These are phyloP conservation scores for Anableps anableps DNA, from an alignment of 2,797 vertebrate genomes.

Conservation along the genomic window DNA sequence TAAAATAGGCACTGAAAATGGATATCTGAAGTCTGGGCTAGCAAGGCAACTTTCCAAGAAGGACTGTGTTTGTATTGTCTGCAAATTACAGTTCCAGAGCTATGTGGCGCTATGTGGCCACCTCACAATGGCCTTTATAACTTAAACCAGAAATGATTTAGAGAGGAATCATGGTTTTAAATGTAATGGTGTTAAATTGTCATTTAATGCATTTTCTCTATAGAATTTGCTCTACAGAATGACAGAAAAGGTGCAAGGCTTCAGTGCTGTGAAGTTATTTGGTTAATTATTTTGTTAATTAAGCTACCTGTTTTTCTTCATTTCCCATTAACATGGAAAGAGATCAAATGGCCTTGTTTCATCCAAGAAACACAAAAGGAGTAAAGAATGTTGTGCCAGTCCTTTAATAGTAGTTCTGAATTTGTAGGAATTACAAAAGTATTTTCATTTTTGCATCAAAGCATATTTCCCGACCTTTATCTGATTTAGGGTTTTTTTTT, in stretches of 20 bases:
- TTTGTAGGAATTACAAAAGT: not conserved
- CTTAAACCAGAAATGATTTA: not conserved
- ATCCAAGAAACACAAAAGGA: not conserved
- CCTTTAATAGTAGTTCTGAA: not conserved
- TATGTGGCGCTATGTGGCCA: not conserved
- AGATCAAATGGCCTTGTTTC: not conserved
- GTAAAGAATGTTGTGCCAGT: not conserved
- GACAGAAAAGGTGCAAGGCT: not conserved
- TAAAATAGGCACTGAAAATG: not conserved
- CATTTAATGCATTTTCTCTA: not conserved
- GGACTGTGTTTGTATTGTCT: not conserved
- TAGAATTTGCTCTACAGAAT: not conserved
- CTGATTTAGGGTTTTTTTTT: no score
- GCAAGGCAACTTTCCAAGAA: constrained; percentile 21
- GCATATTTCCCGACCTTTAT: no score
- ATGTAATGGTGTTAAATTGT: not conserved
- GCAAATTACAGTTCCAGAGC: not conserved
- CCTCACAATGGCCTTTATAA: not conserved
- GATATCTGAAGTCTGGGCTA: not conserved
- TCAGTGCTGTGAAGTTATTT: not conserved
- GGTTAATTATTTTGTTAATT: not conserved
- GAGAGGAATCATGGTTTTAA: not conserved
- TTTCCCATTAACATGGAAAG: not conserved
- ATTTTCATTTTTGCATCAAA: not conserved
- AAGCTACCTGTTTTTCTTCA: not conserved